Evolutionary conservation across 2,797 vertebrate genomes (phyloP), one percentile per base, ranked within the genome.

Genomic region (Sebastes nivosus): DNA sequence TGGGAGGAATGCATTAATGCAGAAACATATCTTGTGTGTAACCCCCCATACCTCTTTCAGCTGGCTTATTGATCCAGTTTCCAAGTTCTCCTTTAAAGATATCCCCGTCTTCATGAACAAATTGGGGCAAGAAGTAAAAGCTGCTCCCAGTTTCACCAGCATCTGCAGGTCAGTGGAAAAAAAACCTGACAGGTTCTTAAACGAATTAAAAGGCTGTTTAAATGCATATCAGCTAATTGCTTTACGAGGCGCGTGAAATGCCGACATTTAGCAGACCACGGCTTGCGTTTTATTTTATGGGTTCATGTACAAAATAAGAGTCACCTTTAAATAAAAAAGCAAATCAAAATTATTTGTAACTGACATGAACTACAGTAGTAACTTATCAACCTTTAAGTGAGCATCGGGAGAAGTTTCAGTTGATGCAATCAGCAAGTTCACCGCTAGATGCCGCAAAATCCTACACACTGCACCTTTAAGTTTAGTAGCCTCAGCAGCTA

Each of bases 171-270:
- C 29, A 32, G 52, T 59, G 18, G 8, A 8, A 20, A 60, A 78
- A 79, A 60, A 72, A 80, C 25, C 27, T 69, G 67, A 52, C 72
- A 66, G 72, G 65, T 77, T 83, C 69, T 81, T 72, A 65, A 87
- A 68, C 80, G 73, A 82, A 90, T 91, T 92, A 90, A 85, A 75
- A 73, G 80, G 84, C 80, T 73, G 87, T 93, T 92, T 92, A 91
- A 92, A 92, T 91, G 88, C 89, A 92, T 90, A 84, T 87, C 38
- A 29, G 66, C 59, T 84, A 78, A 82, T 83, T 78, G 66, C 82
- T 75, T 90, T 38, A 75, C 4, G 24, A 67, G 68, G 69, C 25
- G 50, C 11, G 2, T 68, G 29, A 83, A 84, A 74, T 59, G 70
- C 55, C 87, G 85, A 86, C 80, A 88, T 90, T 90, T 79, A 81